Evolutionary conservation across 2,888 invertebrate genomes (phyloP).

Genomic region (Apamea anceps): DNA sequence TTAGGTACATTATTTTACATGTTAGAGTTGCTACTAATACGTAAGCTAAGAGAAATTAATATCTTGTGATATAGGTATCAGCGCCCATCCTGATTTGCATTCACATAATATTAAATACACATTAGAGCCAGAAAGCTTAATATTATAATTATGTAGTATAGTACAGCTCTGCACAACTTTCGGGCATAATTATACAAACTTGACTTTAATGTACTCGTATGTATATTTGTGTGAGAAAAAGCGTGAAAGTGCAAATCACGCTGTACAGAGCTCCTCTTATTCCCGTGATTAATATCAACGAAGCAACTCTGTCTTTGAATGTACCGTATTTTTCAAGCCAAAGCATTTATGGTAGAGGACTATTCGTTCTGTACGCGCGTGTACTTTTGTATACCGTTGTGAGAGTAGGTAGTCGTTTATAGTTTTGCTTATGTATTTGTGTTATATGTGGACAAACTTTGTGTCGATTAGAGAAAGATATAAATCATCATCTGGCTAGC

Average conservation of each 20-base stretch:
- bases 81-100: no score
- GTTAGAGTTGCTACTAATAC: no score
- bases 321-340: slow-evolving; percentile 64
- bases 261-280: slow-evolving; percentile 59
- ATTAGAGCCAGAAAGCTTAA: no score
- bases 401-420: not conserved
- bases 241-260: slow-evolving; percentile 68
- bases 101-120: no score
- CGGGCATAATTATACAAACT: slow-evolving; percentile 43
- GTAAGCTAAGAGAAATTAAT: no score
- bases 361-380: slow-evolving; percentile 32
- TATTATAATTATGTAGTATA: no score
- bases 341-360: slow-evolving; percentile 55
- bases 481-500: no score
- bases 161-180: slow-evolving; percentile 36
- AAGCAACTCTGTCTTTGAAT: slow-evolving; percentile 64
- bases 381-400: slow-evolving; percentile 21
- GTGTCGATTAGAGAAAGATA: not conserved
- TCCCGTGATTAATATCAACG: slow-evolving; percentile 68
- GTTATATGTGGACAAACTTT: not conserved
- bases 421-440: not conserved
- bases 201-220: slow-evolving; percentile 43
- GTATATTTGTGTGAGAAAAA: slow-evolving; percentile 19
- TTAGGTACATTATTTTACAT: no score
- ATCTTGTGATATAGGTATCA: no score